These are phyloP conservation scores for Eublepharis macularius DNA, from an alignment of 2,113 vertebrate genomes.

Conservation along the genomic window DNA sequence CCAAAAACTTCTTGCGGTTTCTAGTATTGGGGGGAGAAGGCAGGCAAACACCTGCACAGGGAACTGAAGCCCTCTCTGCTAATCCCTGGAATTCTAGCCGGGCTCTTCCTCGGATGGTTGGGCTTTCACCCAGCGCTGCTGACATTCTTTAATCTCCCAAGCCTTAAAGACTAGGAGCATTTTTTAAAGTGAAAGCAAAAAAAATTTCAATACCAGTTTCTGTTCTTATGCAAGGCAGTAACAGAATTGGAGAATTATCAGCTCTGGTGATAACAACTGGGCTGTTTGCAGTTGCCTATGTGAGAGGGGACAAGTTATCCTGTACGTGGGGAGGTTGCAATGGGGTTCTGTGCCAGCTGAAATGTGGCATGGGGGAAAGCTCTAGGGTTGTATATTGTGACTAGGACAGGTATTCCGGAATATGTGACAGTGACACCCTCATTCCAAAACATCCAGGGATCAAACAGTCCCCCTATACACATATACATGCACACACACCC, in stretches of 20 bases:
- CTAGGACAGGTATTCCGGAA: not conserved
- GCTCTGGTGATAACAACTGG: not conserved
- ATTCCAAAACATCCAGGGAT: not conserved
- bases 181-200: not conserved
- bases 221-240: not conserved
- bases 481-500: not conserved
- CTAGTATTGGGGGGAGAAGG: not conserved
- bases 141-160: not conserved
- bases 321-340: not conserved
- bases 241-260: not conserved
- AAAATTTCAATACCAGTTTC: not conserved
- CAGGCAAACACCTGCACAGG: not conserved
- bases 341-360: not conserved
- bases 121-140: not conserved
- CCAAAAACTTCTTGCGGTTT: not conserved
- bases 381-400: too few relatives aligned
- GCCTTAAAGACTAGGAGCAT: not conserved
- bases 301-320: not conserved
- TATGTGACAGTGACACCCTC: not conserved
- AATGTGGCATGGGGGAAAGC: not conserved
- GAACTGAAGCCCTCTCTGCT: not conserved
- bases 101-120: not conserved
- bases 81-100: not conserved
- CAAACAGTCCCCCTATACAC: not conserved
- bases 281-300: not conserved